Percentiles rank a stretch among this genome's conserved stretches.
These are phyloP conservation scores for Nematostella vectensis DNA, from an alignment of 92 coral and sea anemone genomes.

Conservation along the genomic window DNA sequence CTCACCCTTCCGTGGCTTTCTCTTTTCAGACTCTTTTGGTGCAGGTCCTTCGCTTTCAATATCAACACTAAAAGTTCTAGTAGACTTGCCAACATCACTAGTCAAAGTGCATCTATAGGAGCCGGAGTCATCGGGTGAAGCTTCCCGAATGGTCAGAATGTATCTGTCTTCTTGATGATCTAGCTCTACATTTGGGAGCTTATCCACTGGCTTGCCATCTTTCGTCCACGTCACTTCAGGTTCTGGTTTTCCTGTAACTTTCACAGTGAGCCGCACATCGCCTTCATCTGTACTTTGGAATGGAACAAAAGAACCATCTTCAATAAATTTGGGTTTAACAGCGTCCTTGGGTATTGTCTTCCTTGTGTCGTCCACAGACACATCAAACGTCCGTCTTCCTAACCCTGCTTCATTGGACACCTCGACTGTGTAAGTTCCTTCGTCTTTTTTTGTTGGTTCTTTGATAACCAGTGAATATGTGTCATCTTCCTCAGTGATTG, in stretches of 20 bases:
- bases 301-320: conserved; percentile 14
- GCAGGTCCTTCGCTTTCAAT: conserved; percentile 37
- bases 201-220: conserved; percentile 29
- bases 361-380: conserved; percentile 28
- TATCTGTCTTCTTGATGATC: conserved; percentile 37
- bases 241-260: conserved; percentile 41
- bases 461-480: conserved; percentile 30
- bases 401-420: conserved; percentile 31
- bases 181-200: conserved; percentile 45
- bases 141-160: conserved; percentile 55
- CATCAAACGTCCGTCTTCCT: conserved; percentile 32
- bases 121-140: conserved; percentile 64
- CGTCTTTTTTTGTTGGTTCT: conserved; percentile 27
- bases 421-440: conserved; percentile 32
- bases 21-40: conserved; percentile 17
- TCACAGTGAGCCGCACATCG: conserved; percentile 47
- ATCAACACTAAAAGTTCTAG: conserved; percentile 64
- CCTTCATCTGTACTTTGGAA: conserved; percentile 54
- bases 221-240: conserved; percentile 38
- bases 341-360: not conserved
- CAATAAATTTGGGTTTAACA: conserved; percentile 15
- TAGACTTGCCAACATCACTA: conserved; percentile 49
- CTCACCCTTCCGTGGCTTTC: not conserved
- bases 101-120: conserved; percentile 66
- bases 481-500: conserved; percentile 25